phyloP scores from a whole-genome alignment of 2,113 vertebrate species.

The Conger conger region DNA sequence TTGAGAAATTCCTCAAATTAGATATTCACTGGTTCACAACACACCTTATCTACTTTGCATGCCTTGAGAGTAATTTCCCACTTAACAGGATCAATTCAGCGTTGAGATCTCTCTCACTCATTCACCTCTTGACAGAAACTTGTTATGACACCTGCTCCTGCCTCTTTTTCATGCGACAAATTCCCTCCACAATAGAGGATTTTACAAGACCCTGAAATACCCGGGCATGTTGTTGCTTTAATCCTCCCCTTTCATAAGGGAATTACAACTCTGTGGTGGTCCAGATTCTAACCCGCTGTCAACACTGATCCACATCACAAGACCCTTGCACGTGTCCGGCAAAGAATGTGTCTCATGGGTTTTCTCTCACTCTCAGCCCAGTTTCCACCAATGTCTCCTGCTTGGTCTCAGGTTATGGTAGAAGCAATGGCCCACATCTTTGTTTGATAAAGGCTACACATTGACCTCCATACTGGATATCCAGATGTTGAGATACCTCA shows the following conservation, averaged over 20 bases:
- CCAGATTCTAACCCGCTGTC: not conserved
- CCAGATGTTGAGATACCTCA: not conserved
- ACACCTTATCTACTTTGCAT: not conserved
- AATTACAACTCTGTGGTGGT: not conserved
- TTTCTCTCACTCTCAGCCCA: not conserved
- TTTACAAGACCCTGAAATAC: not conserved
- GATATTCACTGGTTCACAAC: not conserved
- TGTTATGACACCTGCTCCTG: not conserved
- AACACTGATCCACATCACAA: constrained; percentile 1
- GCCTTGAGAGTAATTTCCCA: not conserved
- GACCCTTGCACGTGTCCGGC: not conserved
- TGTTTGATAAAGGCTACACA: not conserved
- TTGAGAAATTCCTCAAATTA: not conserved
- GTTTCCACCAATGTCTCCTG: not conserved
- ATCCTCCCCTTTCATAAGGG: not conserved
- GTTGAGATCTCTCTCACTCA: not conserved
- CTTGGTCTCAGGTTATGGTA: not conserved
- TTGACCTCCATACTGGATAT: not conserved
- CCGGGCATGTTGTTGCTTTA: not conserved
- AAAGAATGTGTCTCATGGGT: not conserved
- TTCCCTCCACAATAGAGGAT: constrained; percentile 1
- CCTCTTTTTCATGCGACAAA: not conserved
- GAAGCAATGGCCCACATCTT: not conserved
- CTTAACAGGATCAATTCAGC: not conserved
- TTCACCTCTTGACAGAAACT: not conserved